These are phyloP conservation scores for Philereme vetulata DNA, from an alignment of 2,888 invertebrate genomes.

Conservation along the genomic window DNA sequence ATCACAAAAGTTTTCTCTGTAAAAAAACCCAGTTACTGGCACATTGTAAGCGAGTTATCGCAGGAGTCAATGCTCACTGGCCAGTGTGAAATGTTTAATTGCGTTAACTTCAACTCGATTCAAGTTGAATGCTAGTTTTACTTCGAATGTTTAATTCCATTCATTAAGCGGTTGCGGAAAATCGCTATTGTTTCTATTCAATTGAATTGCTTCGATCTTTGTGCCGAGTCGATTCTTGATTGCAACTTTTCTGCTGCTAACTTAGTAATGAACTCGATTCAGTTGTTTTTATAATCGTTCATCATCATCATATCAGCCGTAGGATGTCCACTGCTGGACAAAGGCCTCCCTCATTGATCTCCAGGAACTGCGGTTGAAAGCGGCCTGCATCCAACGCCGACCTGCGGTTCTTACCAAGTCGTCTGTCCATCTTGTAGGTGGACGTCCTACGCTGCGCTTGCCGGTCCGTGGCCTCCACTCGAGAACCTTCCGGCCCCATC, in stretches of 20 bases:
- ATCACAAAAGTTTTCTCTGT: no score
- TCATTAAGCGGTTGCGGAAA: constrained; percentile 25
- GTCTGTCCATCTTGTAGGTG: no score
- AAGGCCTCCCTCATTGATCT: no score
- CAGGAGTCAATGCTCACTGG: constrained; percentile 27
- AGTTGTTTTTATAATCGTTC: background rate
- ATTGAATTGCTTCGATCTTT: constrained; percentile 18
- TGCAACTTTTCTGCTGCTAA: constrained; percentile 3
- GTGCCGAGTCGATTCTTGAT: constrained; percentile 6
- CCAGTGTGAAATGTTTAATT: constrained; percentile 36
- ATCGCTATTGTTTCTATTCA: constrained; percentile 19
- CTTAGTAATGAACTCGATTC: background rate
- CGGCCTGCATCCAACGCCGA: no score
- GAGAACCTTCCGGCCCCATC: no score
- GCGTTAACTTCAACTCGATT: constrained; percentile 34
- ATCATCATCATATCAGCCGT: no score
- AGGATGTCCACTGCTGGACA: no score
- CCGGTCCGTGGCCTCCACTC: no score
- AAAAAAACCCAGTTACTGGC: background rate
- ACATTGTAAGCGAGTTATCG: constrained; percentile 10
- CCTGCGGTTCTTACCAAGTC: no score
- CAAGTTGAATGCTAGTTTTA: constrained; percentile 26
- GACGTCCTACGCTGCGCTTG: no score
- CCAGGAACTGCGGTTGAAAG: no score
- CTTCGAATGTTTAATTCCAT: constrained; percentile 21